Evolutionary conservation across 2,113 vertebrate genomes (phyloP).

Genomic region (Ochotona curzoniae): DNA sequence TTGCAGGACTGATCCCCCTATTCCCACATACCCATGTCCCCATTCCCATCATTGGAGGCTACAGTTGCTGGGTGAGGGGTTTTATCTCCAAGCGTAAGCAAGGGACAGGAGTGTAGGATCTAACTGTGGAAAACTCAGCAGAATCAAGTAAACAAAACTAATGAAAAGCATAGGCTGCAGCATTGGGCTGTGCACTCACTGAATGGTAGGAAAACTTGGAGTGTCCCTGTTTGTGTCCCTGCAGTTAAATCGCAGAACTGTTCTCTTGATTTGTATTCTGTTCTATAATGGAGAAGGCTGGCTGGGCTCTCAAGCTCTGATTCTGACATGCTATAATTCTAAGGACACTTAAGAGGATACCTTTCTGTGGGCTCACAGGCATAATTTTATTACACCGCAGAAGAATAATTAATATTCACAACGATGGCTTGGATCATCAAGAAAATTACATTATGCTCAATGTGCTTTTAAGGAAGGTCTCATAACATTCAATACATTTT

Average conservation of each 20-base stretch:
- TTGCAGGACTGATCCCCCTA: accelerated
- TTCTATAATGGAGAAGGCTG: slow-evolving; percentile 10
- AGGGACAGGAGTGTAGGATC: neutral
- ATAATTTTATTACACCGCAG: slow-evolving; percentile 8
- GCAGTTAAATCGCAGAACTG: neutral
- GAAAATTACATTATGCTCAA: slow-evolving; percentile 67
- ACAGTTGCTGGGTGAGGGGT: neutral
- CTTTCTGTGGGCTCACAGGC: slow-evolving; percentile 10
- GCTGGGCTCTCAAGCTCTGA: neutral
- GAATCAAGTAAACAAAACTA: neutral
- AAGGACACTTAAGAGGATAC: neutral
- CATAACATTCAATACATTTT: slow-evolving; percentile 68
- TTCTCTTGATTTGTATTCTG: neutral
- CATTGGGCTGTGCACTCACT: neutral
- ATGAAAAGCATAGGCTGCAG: no score
- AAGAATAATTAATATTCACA: slow-evolving; percentile 71
- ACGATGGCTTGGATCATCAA: slow-evolving; percentile 47
- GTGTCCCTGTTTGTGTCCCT: neutral
- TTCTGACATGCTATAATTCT: slow-evolving; percentile 24
- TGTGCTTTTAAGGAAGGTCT: slow-evolving; percentile 71
- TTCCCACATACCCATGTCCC: no score
- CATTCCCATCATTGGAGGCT: neutral
- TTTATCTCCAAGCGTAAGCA: neutral
- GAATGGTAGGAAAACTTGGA: neutral
- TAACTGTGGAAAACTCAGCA: neutral